These are phyloP conservation scores for Dolichomitus sp. DNA, from an alignment of 2,888 invertebrate genomes.

Conservation along the genomic window DNA sequence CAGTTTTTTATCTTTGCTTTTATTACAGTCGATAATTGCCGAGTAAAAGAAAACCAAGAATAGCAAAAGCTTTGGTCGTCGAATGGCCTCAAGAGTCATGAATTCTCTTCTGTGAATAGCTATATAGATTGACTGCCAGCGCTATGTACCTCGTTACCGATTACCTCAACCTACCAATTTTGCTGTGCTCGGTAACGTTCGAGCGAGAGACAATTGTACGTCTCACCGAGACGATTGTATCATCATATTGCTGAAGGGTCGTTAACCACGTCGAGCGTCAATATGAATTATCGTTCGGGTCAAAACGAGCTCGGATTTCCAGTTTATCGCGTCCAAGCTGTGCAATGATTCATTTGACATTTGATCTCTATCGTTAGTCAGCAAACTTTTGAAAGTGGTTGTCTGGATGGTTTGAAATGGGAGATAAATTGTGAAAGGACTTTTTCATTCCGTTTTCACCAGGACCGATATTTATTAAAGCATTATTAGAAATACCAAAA, in stretches of 20 bases:
- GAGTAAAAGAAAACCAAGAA: slow-evolving; percentile 30
- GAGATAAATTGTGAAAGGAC: background rate
- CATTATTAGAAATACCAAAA: background rate
- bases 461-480: background rate
- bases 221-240: slow-evolving; percentile 30
- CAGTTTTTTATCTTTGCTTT: slow-evolving; percentile 4
- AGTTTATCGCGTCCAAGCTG: slow-evolving; percentile 13
- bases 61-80: slow-evolving; percentile 68
- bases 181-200: slow-evolving; percentile 52
- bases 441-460: background rate
- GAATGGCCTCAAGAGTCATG: slow-evolving; percentile 79
- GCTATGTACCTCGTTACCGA: slow-evolving; percentile 74
- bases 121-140: slow-evolving; percentile 77
- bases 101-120: slow-evolving; percentile 76
- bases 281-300: slow-evolving; percentile 72
- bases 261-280: slow-evolving; percentile 72
- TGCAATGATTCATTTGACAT: slow-evolving; percentile 45
- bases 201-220: slow-evolving; percentile 35
- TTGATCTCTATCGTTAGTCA: slow-evolving; percentile 39
- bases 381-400: background rate
- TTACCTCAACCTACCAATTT: slow-evolving; percentile 82
- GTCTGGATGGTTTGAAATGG: background rate
- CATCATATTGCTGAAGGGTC: slow-evolving; percentile 70
- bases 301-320: slow-evolving; percentile 60
- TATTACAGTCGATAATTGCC: slow-evolving; percentile 39